Conservation (phyloP, 2,113 vertebrate species). For the Erpornis zantholeuca region DNA sequence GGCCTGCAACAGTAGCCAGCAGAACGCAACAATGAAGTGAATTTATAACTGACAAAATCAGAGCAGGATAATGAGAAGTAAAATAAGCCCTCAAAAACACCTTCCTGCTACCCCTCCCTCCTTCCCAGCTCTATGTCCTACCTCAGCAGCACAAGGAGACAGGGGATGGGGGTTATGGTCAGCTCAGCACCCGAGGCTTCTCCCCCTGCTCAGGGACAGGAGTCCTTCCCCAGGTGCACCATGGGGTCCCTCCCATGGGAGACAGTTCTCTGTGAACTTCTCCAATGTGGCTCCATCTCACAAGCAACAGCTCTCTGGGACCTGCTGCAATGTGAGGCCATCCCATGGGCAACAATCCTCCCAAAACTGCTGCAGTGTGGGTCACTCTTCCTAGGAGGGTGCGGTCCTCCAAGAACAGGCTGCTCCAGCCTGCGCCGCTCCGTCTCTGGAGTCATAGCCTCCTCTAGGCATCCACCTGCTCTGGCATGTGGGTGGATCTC, state of each 20-base stretch:
- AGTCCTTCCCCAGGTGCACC: accelerated
- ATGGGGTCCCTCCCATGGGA: accelerated
- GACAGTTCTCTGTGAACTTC: not conserved
- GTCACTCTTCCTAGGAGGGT: not conserved
- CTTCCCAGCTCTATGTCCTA: not conserved
- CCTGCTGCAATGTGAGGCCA: not conserved
- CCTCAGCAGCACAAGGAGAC: accelerated
- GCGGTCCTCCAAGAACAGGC: not conserved
- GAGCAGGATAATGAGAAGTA: not conserved
- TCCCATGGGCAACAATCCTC: not conserved
- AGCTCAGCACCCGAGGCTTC: not conserved
- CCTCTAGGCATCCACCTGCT: not conserved
- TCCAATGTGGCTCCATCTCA: accelerated
- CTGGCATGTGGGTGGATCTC: not conserved
- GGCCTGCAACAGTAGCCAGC: no score
- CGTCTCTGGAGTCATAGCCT: not conserved
- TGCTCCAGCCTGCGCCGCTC: no score
- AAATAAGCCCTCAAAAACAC: not conserved
- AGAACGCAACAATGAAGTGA: no score
- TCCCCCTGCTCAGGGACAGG: not conserved
- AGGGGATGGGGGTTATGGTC: not conserved
- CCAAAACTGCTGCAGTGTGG: not conserved
- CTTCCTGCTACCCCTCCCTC: not conserved
- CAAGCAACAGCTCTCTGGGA: accelerated
- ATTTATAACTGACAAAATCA: not conserved